Evolutionary conservation across 2,113 vertebrate genomes (phyloP), one percentile per base, ranked within the genome.

Genomic region (Plotosus lineatus): DNA sequence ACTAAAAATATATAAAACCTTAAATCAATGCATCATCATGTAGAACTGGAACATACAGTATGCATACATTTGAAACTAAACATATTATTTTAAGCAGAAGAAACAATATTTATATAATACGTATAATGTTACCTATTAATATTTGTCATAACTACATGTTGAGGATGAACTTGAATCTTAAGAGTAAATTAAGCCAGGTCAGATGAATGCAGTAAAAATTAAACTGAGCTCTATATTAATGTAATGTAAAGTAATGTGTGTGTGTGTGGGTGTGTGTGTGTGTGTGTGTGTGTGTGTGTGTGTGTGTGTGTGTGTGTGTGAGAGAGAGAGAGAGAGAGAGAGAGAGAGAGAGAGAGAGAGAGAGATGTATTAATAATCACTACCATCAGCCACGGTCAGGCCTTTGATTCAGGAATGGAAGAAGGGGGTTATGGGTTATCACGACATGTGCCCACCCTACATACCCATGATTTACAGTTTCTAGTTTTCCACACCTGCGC

Each of bases 311-410:
- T 50, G 48, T 50, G 11, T 17, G 50, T 17, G 17, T 8, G 31
- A 65, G 63, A 65, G 31, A 50, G 48, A 50, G 48, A 50, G 6
- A 51, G 2, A 51, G 17, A 36, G 1, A 17, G 28, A 60, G 14
- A 12, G 53, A n/a, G 23, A 56, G 2, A 55, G 51, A 55, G 19
- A 21, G 9, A n/a, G 5, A 56, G 6, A 78, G 73, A 80, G 81
- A 76, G 33, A 86, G 83, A 85, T 82, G 82, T 73, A 88, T 87
- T 85, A 85, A 87, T 80, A 61, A 74, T 86, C 83, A 88, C 84
- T 86, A 51, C 83, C 80, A 85, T 90, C 85, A 74, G 79, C 76
- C 69, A 73, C 81, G 69, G 87, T 84, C 82, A 48, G 19, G 31
- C 50, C 61, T 28, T 65, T 51, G 58, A 75, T 28, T 65, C 31